These are phyloP conservation scores for Spizella passerina DNA, from an alignment of 2,797 vertebrate species.

Conservation along the genomic window DNA sequence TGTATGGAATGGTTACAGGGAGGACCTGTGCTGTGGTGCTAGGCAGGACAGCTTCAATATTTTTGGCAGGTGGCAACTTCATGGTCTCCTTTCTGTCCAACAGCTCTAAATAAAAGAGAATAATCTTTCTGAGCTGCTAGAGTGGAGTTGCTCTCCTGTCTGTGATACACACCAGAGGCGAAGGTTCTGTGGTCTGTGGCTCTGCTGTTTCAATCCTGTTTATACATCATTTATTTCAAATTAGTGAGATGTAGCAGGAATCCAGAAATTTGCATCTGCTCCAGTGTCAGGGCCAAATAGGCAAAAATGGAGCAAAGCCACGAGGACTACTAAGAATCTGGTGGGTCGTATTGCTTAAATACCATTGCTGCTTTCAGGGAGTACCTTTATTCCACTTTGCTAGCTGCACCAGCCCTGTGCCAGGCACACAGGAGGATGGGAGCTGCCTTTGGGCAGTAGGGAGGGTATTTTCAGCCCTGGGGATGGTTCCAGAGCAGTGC, in stretches of 20 bases:
- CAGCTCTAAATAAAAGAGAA: neutral
- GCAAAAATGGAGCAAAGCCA: neutral
- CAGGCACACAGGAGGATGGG: neutral
- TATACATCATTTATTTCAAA: constrained; percentile 5
- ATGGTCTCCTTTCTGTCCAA: neutral
- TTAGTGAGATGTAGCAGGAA: neutral
- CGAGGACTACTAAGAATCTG: neutral
- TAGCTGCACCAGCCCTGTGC: fast-evolving
- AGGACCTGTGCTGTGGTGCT: neutral
- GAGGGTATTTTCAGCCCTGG: neutral
- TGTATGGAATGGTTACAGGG: neutral
- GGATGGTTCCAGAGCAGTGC: neutral
- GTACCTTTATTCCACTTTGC: neutral
- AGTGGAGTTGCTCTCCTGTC: neutral
- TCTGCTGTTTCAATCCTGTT: neutral
- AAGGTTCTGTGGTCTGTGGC: neutral
- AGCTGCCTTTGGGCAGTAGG: neutral
- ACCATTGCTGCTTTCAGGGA: neutral
- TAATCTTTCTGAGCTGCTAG: neutral
- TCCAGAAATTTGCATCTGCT: neutral
- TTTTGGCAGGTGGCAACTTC: neutral
- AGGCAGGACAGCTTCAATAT: neutral
- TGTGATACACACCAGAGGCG: neutral
- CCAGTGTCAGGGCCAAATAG: neutral
- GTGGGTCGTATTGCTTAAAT: neutral